These are phyloP conservation scores for Hemicordylus capensis DNA, from an alignment of 2,113 vertebrate species.

Conservation along the genomic window DNA sequence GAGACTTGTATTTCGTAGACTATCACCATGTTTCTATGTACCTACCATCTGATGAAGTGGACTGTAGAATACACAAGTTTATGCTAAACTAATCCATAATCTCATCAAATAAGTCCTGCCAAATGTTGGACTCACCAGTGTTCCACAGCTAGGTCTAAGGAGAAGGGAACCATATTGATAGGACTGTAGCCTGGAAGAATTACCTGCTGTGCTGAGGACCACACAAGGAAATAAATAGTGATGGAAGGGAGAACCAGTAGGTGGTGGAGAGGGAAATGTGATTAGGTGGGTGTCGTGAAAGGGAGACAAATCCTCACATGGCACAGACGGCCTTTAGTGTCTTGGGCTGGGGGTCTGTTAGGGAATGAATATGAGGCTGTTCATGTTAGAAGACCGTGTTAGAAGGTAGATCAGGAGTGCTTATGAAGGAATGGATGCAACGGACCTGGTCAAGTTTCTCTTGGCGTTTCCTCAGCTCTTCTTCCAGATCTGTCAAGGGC, in stretches of 20 bases:
- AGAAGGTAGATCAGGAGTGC: neutral
- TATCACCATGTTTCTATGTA: no score
- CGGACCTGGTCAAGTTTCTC: slow-evolving; percentile 78
- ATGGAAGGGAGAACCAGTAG: neutral
- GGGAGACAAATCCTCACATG: neutral
- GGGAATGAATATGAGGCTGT: neutral
- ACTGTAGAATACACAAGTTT: no score
- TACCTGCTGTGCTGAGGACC: neutral
- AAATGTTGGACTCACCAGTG: neutral
- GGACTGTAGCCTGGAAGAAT: no score
- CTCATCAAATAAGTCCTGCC: neutral
- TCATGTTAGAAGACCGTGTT: no score
- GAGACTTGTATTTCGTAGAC: no score
- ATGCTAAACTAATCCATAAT: neutral
- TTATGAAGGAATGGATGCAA: neutral
- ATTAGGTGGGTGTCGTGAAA: neutral
- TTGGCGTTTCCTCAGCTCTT: slow-evolving; percentile 80
- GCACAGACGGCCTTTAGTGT: neutral
- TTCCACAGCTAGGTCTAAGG: no score
- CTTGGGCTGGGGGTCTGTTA: neutral
- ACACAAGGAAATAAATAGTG: neutral
- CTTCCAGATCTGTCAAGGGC: slow-evolving; percentile 77
- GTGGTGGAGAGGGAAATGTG: neutral
- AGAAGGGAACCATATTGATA: neutral
- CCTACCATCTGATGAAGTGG: no score